Evolutionary conservation across 2,797 vertebrate genomes (phyloP), one percentile per base, ranked within the genome.

Genomic region (Notolabrus celidotus): DNA sequence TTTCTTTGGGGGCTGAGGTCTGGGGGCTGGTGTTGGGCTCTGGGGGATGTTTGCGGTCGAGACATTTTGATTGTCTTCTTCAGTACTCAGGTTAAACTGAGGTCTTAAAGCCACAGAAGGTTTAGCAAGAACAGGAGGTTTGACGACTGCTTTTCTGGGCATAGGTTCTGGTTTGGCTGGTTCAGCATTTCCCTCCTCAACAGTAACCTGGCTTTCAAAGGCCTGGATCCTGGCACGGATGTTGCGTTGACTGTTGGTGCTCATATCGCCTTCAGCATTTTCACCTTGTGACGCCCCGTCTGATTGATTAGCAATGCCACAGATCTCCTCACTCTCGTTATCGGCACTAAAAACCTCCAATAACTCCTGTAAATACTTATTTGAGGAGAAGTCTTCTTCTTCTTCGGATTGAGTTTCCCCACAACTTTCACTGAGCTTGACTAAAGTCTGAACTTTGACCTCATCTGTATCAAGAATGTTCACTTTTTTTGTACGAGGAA

Each of bases 161-260:
- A 50, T 86, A 45, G 95, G 90, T 61, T 94, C 92, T 20, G 95
- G 96, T 88, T 89, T 94, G 58, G 64, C 73, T 50, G 82, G 76
- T 67, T 91, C 92, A 11, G 67, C 59, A 22, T 70, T 63, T 55
- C 47, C 89, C 25, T 80, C 92, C 70, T 95, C 93, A 0, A 29
- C 7, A 54, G n/a, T 78, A 31, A 66, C 54, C 90, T 97, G 96
- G 77, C 84, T 92, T 90, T 99, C 97, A 56, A 98, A 97, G 49
- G 94, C 96, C 93, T 96, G 96, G 88, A 99, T 97, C 73, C 90
- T 94, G 74, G 96, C 94, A 74, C 89, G 90, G 80, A 99, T 92
- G 71, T 92, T 95, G 65, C 94, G 94, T 77, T 96, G 95, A 88
- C 73, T 95, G 72, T 89, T 88, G 64, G 73, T 42, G 57, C 78